Conservation (phyloP, 2,113 vertebrate genomes). For the Mobula hypostoma region DNA sequence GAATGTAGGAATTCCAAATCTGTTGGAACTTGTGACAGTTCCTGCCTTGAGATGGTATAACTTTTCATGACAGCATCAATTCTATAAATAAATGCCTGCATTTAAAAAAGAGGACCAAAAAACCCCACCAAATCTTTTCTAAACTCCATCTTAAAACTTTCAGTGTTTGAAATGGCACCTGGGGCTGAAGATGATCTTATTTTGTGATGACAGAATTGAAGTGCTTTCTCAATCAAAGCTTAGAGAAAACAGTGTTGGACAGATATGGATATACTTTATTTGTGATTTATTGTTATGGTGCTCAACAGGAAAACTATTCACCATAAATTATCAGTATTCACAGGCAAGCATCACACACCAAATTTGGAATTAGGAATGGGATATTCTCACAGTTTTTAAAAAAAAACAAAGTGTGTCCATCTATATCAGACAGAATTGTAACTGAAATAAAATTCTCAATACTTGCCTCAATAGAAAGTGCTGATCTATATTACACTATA, state of each 20-base stretch:
- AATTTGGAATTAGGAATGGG: not conserved
- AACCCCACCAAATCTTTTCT: not conserved
- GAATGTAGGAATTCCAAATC: not conserved
- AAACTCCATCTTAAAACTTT: not conserved
- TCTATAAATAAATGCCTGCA: not conserved
- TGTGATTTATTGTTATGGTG: not conserved
- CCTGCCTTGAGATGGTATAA: not conserved
- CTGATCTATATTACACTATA: not conserved
- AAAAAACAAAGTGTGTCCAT: not conserved
- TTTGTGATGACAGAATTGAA: not conserved
- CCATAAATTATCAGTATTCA: not conserved
- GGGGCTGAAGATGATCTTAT: not conserved
- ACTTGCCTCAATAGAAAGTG: not conserved
- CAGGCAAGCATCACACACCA: not conserved
- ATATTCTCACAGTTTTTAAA: not conserved
- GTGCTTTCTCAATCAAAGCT: not conserved
- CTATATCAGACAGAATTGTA: not conserved
- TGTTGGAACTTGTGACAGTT: not conserved
- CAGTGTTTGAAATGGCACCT: not conserved
- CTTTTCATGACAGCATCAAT: not conserved
- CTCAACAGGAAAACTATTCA: not conserved
- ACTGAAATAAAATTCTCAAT: not conserved
- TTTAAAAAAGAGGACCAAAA: not conserved
- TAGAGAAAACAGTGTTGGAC: not conserved
- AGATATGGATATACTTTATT: not conserved